Percentiles rank a stretch among this genome's conserved stretches.
These are phyloP conservation scores for Callospermophilus lateralis DNA, from an alignment of 2,113 vertebrate species.

Conservation along the genomic window DNA sequence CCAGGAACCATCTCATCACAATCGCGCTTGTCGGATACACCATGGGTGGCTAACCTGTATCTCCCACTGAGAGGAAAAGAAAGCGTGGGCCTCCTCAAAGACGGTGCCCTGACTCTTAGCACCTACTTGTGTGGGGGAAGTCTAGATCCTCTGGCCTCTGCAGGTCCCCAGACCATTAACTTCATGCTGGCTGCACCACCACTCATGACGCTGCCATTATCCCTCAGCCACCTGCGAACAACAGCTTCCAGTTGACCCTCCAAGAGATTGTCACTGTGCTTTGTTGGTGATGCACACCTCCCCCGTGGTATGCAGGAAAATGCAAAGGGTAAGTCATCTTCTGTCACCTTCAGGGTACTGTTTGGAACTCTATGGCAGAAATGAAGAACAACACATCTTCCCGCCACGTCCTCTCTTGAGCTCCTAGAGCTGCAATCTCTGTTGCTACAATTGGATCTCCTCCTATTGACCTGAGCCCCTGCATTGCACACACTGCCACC, in stretches of 20 bases:
- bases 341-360: background rate
- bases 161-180: background rate
- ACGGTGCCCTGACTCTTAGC: background rate
- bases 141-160: background rate
- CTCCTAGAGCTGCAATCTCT: background rate
- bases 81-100: background rate
- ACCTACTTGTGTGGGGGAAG: background rate
- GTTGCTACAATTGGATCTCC: background rate
- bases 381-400: background rate
- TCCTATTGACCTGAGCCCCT: background rate
- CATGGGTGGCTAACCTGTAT: background rate
- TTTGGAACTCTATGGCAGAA: background rate
- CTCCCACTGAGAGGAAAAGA: background rate
- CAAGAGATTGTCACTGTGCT: background rate
- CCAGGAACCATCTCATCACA: background rate
- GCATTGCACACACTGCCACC: background rate
- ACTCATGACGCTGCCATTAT: background rate
- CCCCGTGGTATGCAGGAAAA: background rate
- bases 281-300: background rate
- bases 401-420: background rate
- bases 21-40: background rate
- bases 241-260: background rate
- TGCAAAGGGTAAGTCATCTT: background rate
- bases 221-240: background rate
- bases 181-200: background rate